These are phyloP conservation scores for Phylloscopus collybita DNA, from an alignment of 2,797 vertebrate species.

Conservation along the genomic window DNA sequence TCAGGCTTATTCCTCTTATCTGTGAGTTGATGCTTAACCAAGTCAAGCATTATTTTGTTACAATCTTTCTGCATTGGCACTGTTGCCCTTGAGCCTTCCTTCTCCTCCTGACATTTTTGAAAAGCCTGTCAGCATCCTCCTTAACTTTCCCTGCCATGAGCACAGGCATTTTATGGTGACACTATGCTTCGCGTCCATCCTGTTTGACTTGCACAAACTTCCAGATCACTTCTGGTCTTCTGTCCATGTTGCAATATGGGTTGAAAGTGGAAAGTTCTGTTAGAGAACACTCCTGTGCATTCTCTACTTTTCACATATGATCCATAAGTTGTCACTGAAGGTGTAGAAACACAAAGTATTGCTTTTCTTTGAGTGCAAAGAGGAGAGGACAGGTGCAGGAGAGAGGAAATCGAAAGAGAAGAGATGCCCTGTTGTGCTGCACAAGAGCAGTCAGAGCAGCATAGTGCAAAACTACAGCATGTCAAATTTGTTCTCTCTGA, in stretches of 20 bases:
- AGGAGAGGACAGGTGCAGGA: neutral
- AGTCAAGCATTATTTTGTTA: neutral
- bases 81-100: neutral
- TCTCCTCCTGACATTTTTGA: neutral
- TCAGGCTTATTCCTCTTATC: neutral
- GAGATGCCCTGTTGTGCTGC: neutral
- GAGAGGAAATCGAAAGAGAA: neutral
- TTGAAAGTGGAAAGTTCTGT: neutral
- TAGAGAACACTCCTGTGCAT: neutral
- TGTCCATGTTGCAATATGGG: neutral
- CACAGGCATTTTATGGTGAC: neutral
- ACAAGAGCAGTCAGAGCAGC: neutral
- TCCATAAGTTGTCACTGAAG: neutral
- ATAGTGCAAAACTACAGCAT: neutral
- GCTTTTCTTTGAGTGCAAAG: neutral
- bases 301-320: neutral
- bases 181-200: accelerated
- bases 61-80: neutral
- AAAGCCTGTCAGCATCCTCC: neutral
- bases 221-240: neutral
- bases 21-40: neutral
- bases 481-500: neutral
- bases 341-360: neutral
- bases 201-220: neutral
- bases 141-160: neutral